Evolutionary conservation across 2,113 vertebrate genomes (phyloP).

Genomic region (Peromyscus maniculatus): DNA sequence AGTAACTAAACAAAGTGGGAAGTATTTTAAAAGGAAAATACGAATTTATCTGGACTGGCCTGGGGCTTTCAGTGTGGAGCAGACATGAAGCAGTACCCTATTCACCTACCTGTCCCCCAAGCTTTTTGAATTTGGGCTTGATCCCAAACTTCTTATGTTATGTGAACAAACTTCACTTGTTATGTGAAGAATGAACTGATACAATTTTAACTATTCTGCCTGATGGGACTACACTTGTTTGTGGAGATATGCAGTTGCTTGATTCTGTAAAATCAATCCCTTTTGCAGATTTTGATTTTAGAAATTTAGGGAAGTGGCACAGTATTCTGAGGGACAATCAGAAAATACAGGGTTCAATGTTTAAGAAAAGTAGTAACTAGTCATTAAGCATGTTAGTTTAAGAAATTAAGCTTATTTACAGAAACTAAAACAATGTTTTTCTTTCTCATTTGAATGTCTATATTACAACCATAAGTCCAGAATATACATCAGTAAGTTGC

Average conservation of each 20-base stretch:
- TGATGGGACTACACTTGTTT: background rate
- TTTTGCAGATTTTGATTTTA: background rate
- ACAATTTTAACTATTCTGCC: background rate
- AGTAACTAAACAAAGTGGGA: background rate
- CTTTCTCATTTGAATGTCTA: background rate
- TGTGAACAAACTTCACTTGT: background rate
- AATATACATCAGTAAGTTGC: background rate
- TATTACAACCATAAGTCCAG: background rate
- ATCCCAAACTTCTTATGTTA: background rate
- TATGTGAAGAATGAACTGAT: background rate
- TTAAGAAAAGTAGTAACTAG: slow-evolving; percentile 9
- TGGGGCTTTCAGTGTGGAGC: background rate
- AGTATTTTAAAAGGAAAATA: background rate
- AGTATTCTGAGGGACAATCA: background rate
- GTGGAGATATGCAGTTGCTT: background rate
- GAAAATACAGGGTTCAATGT: background rate
- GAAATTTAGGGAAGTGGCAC: slow-evolving; percentile 13
- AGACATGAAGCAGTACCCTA: background rate
- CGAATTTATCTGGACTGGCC: background rate
- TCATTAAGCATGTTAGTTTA: background rate
- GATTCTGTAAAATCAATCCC: background rate
- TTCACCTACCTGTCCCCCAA: background rate
- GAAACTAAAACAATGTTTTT: background rate
- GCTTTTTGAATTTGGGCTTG: background rate
- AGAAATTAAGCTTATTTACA: background rate